These are phyloP conservation scores for Oscarella lobularis DNA, from an alignment of 37 sponge, comb jelly and placozoan species.

Conservation along the genomic window DNA sequence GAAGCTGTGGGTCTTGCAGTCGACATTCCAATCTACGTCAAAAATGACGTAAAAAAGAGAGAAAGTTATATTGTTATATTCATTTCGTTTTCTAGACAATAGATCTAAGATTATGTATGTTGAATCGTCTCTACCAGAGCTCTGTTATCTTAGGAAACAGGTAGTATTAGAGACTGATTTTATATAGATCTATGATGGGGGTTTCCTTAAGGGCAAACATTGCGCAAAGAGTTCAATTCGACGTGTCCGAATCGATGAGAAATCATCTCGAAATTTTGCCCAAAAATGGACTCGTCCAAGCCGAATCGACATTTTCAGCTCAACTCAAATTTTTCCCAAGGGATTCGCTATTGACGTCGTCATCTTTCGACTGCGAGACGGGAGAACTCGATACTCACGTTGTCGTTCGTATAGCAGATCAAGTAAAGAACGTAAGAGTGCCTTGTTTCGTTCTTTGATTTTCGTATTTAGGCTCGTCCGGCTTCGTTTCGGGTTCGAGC, in stretches of 20 bases:
- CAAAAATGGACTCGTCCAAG: constrained; percentile 51
- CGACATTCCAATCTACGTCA: constrained; percentile 53
- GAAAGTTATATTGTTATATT: not conserved
- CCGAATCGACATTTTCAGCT: constrained; percentile 29
- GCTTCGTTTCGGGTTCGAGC: constrained; percentile 45
- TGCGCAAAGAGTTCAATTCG: constrained; percentile 38
- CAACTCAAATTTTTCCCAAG: constrained; percentile 77
- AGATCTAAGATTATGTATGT: constrained; percentile 59
- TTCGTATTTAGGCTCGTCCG: constrained; percentile 29
- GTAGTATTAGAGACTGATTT: not conserved
- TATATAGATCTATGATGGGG: constrained; percentile 2
- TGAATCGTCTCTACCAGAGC: constrained; percentile 69
- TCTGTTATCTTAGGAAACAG: constrained; percentile 69
- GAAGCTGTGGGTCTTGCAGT: constrained; percentile 26
- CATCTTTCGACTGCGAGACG: not conserved
- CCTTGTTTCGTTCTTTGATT: no score
- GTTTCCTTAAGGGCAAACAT: constrained; percentile 22
- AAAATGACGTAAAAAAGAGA: constrained; percentile 26
- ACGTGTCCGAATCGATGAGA: constrained; percentile 32
- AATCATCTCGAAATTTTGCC: constrained; percentile 64
- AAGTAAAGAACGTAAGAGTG: no score
- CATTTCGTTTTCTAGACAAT: constrained; percentile 14
- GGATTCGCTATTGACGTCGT: constrained; percentile 1
- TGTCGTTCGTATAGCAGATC: constrained; percentile 29
- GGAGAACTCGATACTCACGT: constrained; percentile 22